Evolutionary conservation across 2,797 vertebrate genomes (phyloP).

Genomic region (Botia almorhae): DNA sequence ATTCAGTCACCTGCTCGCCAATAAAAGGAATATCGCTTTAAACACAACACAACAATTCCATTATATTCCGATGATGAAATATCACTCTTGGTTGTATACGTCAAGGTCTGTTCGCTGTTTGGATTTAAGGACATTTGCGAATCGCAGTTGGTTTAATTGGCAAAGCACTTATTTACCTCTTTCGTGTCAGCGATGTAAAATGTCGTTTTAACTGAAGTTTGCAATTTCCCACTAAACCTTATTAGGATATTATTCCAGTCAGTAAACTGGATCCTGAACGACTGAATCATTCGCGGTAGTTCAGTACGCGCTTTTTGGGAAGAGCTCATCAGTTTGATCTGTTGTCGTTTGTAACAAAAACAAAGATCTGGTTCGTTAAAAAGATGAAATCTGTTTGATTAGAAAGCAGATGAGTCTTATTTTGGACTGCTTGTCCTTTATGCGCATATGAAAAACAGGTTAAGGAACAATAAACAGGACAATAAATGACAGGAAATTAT

Average conservation of each 20-base stretch:
- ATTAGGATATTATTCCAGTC: conserved; percentile 52
- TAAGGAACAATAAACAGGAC: conserved; percentile 70
- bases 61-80: conserved; percentile 24
- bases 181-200: conserved; percentile 32
- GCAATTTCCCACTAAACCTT: conserved; percentile 43
- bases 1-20: conserved; percentile 45
- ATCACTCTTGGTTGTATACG: conserved; percentile 19
- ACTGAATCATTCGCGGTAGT: conserved; percentile 63
- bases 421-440: conserved; percentile 67
- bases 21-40: conserved; percentile 54
- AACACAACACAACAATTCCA: not conserved
- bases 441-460: conserved; percentile 61
- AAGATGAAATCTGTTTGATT: not conserved
- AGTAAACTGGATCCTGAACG: conserved; percentile 54
- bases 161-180: conserved; percentile 49
- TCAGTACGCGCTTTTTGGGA: conserved; percentile 70
- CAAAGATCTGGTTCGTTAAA: conserved; percentile 44
- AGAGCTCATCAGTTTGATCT: conserved; percentile 58
- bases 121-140: conserved; percentile 49
- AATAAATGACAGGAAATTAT: conserved; percentile 33
- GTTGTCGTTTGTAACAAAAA: conserved; percentile 64
- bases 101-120: conserved; percentile 43
- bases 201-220: conserved; percentile 49
- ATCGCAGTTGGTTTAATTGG: conserved; percentile 54
- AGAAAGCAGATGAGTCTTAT: conserved; percentile 62